A percentile compares a stretch with the other conserved stretches of the same genome.
Conservation (phyloP, 1,140 invertebrate genomes). For the Coenobita brevimanus region DNA sequence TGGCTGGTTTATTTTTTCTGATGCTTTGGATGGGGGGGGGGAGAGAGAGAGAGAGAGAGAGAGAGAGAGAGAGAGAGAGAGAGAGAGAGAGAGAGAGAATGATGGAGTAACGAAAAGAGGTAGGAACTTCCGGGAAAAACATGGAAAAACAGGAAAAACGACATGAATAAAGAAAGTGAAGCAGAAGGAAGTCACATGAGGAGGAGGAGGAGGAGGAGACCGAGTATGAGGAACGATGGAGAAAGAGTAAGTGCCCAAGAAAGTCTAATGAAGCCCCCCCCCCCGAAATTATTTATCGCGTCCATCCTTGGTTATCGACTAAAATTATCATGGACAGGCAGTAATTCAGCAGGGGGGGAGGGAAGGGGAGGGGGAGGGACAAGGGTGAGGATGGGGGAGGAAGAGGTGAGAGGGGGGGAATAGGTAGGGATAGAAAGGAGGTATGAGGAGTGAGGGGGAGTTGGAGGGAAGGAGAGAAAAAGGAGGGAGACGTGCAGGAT, state of each 20-base stretch:
- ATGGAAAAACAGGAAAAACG: not conserved
- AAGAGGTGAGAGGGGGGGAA: not conserved
- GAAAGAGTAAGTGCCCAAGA: not conserved
- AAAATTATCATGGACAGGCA: conserved; percentile 33
- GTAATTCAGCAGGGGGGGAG: conserved; percentile 13
- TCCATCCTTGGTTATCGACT: conserved; percentile 46
- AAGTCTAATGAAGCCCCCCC: conserved; percentile 16
- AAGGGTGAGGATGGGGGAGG: not conserved
- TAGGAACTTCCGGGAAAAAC: not conserved
- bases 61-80: not conserved
- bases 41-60: conserved; percentile 9
- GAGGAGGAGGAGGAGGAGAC: not conserved
- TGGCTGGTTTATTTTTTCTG: not conserved
- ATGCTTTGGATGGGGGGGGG: not conserved
- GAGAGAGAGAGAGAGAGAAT: not conserved
- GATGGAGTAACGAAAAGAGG: not conserved
- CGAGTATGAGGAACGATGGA: not conserved
- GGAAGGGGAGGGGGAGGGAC: not conserved
- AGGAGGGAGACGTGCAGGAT: not conserved
- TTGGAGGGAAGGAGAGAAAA: not conserved
- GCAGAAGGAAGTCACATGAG: not conserved
- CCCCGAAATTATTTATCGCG: conserved; percentile 39
- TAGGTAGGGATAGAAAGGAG: not conserved
- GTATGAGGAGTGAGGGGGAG: not conserved
- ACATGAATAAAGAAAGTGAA: not conserved